Evolutionary conservation across 1,140 invertebrate species (phyloP).

Genomic region (Diuraphis noxia): DNA sequence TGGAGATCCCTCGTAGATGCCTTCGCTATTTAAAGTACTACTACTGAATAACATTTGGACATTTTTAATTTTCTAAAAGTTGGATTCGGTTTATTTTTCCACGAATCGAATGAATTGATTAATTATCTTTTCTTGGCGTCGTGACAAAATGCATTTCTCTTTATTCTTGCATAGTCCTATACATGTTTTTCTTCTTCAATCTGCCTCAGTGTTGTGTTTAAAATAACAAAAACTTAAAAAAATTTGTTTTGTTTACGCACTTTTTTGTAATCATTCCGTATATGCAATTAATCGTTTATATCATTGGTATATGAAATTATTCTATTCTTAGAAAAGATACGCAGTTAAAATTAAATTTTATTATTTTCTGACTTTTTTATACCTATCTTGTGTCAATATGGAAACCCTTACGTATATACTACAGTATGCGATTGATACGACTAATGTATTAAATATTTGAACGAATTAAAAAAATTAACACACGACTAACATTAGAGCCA

Average conservation of each 20-base stretch:
- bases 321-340: not conserved
- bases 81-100: not conserved
- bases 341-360: not conserved
- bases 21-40: not conserved
- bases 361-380: too few relatives aligned
- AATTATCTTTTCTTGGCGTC: not conserved
- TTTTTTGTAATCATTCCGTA: not conserved
- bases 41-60: not conserved
- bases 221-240: not conserved
- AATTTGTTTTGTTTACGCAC: not conserved
- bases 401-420: too few relatives aligned
- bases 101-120: not conserved
- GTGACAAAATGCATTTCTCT: conserved; percentile 12
- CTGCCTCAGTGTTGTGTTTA: not conserved
- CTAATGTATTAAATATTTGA: not conserved
- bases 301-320: not conserved
- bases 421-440: not conserved
- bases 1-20: not conserved
- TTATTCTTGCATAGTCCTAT: not conserved
- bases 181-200: not conserved
- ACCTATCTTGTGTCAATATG: too few relatives aligned
- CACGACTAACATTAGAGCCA: not conserved
- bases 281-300: not conserved
- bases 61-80: conserved; percentile 13
- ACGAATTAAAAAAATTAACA: not conserved